Conservation (phyloP, 2,888 invertebrate species). For the Lamellibrachia columna region DNA sequence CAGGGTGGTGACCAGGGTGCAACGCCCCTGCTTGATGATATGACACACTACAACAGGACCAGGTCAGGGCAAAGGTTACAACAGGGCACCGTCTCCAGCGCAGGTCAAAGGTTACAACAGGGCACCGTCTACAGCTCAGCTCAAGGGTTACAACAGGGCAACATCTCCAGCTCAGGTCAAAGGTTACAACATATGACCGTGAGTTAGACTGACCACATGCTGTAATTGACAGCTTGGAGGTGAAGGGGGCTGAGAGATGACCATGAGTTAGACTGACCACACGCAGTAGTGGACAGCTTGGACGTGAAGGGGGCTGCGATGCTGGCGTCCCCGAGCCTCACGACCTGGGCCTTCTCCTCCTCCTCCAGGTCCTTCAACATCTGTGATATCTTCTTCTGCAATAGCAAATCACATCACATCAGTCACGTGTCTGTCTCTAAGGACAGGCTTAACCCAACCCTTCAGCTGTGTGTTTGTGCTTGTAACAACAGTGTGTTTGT, state of each 20-base stretch:
- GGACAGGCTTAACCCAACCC: background rate
- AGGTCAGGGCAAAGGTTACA: background rate
- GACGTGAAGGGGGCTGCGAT: conserved; percentile 99
- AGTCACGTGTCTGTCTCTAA: background rate
- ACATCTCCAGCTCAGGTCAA: background rate
- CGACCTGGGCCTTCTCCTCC: conserved; percentile 82
- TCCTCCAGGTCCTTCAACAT: conserved; percentile 56
- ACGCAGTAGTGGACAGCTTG: conserved; percentile 81
- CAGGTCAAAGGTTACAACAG: background rate
- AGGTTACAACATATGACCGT: no score
- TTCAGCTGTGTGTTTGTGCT: no score
- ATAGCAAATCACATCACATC: background rate
- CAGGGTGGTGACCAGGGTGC: conserved; percentile 97
- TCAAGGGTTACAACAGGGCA: background rate
- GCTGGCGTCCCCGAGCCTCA: conserved; percentile 96
- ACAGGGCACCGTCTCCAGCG: background rate
- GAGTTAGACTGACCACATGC: background rate
- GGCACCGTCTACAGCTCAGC: background rate
- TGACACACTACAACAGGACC: conserved; percentile 74
- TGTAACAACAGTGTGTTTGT: no score
- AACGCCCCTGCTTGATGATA: conserved; percentile 98
- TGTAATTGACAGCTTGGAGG: background rate
- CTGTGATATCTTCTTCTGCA: conserved; percentile 40
- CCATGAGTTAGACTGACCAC: conserved; percentile 47
- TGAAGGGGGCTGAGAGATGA: background rate